These are phyloP conservation scores for Dunckerocampus dactyliophorus DNA, from an alignment of 2,113 vertebrate species.

Conservation along the genomic window DNA sequence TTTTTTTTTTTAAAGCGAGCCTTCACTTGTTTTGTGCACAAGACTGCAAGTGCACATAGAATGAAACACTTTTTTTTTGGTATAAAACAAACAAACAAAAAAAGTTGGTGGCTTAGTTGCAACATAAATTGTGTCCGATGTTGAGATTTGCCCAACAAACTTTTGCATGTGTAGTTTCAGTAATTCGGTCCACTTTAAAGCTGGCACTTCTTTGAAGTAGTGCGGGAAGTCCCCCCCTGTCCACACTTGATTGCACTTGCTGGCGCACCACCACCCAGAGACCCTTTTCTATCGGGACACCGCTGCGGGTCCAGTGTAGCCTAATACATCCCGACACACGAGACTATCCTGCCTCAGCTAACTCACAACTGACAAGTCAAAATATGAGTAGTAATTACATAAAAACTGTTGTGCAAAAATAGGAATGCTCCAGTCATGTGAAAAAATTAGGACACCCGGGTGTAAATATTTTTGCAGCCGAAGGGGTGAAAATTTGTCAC, in stretches of 20 bases:
- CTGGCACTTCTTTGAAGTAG: constrained; percentile 9
- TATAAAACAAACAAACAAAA: too few relatives aligned
- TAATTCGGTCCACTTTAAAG: neutral
- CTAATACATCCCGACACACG: neutral
- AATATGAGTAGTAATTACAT: too few relatives aligned
- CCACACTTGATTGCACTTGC: constrained; percentile 23
- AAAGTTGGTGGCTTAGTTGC: too few relatives aligned
- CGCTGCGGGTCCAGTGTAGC: neutral
- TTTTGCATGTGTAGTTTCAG: neutral
- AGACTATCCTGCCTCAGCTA: neutral
- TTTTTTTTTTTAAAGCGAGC: neutral
- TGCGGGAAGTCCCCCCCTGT: constrained; percentile 5
- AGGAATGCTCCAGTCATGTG: too few relatives aligned
- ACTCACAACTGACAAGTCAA: neutral
- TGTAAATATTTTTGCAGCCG: too few relatives aligned
- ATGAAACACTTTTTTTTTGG: too few relatives aligned
- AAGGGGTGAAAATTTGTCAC: too few relatives aligned
- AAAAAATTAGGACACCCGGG: too few relatives aligned
- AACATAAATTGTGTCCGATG: too few relatives aligned
- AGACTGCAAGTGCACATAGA: too few relatives aligned
- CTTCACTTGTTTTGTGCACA: neutral
- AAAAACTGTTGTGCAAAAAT: too few relatives aligned
- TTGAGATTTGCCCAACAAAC: neutral
- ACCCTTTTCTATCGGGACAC: neutral
- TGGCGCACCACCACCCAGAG: neutral